phyloP scores from a whole-genome alignment of 2,888 invertebrate species.

The Limnephilus rhombicus region DNA sequence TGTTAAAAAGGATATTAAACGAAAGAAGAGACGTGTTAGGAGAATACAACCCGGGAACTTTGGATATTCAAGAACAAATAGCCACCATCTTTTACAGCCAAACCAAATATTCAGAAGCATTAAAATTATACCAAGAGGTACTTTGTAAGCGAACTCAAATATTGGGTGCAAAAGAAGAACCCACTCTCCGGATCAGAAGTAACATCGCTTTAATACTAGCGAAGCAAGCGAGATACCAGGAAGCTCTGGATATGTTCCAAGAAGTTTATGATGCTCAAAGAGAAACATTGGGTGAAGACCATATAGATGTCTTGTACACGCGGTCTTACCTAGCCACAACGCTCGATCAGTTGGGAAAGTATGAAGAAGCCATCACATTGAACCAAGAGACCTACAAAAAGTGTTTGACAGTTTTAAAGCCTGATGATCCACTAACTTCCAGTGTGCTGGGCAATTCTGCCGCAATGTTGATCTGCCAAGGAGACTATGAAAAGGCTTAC shows the following conservation, averaged over 20 bases:
- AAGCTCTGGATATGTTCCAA: conserved; percentile 10
- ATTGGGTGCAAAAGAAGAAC: not conserved
- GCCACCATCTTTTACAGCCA: too few relatives aligned
- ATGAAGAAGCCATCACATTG: conserved; percentile 22
- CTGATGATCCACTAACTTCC: not conserved
- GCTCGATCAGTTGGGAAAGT: not conserved
- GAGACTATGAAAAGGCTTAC: too few relatives aligned
- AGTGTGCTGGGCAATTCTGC: conserved; percentile 18
- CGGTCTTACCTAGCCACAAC: not conserved
- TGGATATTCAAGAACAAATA: too few relatives aligned
- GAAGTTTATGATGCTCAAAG: too few relatives aligned
- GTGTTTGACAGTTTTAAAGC: not conserved
- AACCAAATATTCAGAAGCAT: not conserved
- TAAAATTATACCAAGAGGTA: not conserved
- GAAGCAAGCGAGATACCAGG: not conserved
- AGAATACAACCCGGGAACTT: too few relatives aligned
- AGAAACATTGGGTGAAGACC: too few relatives aligned
- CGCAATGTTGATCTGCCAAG: not conserved
- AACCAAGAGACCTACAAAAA: conserved; percentile 11
- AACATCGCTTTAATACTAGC: not conserved
- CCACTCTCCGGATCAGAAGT: too few relatives aligned
- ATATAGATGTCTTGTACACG: not conserved
- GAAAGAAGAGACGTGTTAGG: too few relatives aligned
- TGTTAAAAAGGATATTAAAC: not conserved
- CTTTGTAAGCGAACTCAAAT: not conserved